These are phyloP conservation scores for Battus philenor DNA, from an alignment of 1,140 invertebrate species.

Conservation along the genomic window DNA sequence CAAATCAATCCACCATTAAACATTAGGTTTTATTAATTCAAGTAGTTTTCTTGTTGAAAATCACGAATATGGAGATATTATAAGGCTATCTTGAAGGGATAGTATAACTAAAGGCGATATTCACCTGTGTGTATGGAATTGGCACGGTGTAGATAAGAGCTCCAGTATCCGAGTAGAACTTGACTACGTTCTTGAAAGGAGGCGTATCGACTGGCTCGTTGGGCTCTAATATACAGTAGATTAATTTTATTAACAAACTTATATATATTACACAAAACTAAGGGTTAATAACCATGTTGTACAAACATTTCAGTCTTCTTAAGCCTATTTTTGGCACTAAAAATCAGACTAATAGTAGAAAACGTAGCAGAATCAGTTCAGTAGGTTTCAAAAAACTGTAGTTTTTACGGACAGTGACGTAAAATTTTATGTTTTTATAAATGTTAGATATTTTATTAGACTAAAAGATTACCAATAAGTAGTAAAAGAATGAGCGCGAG, in stretches of 20 bases:
- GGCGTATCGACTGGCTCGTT: slow-evolving; percentile 57
- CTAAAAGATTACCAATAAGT: too few relatives aligned
- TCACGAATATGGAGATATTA: neutral
- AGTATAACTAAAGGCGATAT: slow-evolving; percentile 7
- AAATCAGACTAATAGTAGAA: too few relatives aligned
- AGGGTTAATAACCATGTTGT: slow-evolving; percentile 5
- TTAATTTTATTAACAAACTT: slow-evolving; percentile 7
- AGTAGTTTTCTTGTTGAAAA: neutral
- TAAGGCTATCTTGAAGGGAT: neutral
- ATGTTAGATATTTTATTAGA: too few relatives aligned
- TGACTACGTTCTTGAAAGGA: slow-evolving; percentile 81
- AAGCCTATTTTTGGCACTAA: too few relatives aligned
- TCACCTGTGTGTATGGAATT: slow-evolving; percentile 82
- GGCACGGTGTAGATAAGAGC: slow-evolving; percentile 84
- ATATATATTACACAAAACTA: slow-evolving; percentile 7
- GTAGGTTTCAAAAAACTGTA: too few relatives aligned
- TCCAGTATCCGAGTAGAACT: slow-evolving; percentile 88
- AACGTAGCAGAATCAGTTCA: too few relatives aligned
- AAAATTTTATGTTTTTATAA: too few relatives aligned
- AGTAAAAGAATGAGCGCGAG: too few relatives aligned
- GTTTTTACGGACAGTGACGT: too few relatives aligned
- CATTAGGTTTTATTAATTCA: too few relatives aligned
- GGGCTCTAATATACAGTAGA: slow-evolving; percentile 32
- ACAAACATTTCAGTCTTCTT: too few relatives aligned
- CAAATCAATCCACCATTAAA: too few relatives aligned